Conservation (phyloP, 2,113 vertebrate genomes). For the Rattus norvegicus region DNA sequence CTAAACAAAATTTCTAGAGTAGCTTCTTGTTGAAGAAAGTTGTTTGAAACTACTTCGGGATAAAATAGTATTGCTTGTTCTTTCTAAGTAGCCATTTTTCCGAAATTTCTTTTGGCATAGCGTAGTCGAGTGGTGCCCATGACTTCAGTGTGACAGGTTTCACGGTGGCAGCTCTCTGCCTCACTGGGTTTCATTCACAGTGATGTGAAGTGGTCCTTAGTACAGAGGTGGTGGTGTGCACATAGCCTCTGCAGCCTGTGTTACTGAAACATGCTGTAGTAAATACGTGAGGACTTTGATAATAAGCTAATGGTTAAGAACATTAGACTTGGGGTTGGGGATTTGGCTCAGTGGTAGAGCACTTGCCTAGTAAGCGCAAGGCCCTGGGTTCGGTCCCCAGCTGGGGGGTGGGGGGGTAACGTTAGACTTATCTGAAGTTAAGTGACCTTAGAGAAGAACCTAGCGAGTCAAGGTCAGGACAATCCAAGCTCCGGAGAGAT, state of each 20-base stretch:
- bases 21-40: conserved; percentile 46
- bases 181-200: background rate
- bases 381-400: too few species aligned
- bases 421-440: background rate
- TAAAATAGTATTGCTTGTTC: background rate
- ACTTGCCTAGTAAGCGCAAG: too few species aligned
- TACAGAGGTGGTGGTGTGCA: background rate
- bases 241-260: background rate
- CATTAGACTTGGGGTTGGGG: background rate
- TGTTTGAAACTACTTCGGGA: conserved; percentile 49
- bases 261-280: background rate
- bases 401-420: too few species aligned
- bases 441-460: background rate
- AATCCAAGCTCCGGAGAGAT: background rate
- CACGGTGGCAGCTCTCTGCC: background rate
- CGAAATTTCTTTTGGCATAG: conserved; percentile 18
- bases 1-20: conserved; percentile 51
- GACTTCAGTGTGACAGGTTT: background rate
- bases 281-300: background rate
- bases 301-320: background rate
- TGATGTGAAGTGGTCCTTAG: background rate
- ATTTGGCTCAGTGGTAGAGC: too few species aligned
- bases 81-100: conserved; percentile 42
- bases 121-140: conserved; percentile 17
- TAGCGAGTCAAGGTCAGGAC: background rate